Conservation (phyloP, 2,888 invertebrate species). For the Clitarchus hookeri region DNA sequence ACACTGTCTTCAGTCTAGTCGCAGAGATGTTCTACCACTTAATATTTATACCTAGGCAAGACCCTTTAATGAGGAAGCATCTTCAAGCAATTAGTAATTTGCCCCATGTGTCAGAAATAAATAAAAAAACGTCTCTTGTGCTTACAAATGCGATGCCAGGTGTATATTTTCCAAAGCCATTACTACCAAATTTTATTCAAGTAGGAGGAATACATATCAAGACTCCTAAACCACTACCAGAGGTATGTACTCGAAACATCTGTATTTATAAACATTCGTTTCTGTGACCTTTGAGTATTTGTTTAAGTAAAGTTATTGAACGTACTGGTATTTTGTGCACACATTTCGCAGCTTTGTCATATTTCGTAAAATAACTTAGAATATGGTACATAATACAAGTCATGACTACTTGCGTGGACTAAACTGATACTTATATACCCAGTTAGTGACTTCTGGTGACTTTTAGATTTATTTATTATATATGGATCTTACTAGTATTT, state of each 20-base stretch:
- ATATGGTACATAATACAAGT: no score
- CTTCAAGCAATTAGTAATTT: slow-evolving; percentile 35
- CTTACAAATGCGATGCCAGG: slow-evolving; percentile 47
- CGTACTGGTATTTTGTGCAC: no score
- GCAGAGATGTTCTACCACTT: not conserved
- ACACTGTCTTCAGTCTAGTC: slow-evolving; percentile 50
- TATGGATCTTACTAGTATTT: no score
- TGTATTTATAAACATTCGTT: no score
- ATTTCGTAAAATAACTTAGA: no score
- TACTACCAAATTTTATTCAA: slow-evolving; percentile 47
- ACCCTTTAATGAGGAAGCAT: slow-evolving; percentile 28
- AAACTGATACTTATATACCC: no score
- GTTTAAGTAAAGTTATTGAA: no score
- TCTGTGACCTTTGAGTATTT: no score
- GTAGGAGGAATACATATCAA: slow-evolving; percentile 49
- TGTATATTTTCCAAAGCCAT: slow-evolving; percentile 44
- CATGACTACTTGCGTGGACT: no score
- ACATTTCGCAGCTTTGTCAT: no score
- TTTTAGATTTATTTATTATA: no score
- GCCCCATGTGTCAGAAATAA: slow-evolving; percentile 40
- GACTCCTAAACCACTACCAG: slow-evolving; percentile 45
- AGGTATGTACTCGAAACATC: slow-evolving; percentile 38
- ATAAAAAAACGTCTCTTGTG: slow-evolving; percentile 42
- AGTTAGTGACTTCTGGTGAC: no score
- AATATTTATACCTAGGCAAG: slow-evolving; percentile 17